phyloP scores from a whole-genome alignment of 1,140 invertebrate species.

The Xylocopa sonorina region DNA sequence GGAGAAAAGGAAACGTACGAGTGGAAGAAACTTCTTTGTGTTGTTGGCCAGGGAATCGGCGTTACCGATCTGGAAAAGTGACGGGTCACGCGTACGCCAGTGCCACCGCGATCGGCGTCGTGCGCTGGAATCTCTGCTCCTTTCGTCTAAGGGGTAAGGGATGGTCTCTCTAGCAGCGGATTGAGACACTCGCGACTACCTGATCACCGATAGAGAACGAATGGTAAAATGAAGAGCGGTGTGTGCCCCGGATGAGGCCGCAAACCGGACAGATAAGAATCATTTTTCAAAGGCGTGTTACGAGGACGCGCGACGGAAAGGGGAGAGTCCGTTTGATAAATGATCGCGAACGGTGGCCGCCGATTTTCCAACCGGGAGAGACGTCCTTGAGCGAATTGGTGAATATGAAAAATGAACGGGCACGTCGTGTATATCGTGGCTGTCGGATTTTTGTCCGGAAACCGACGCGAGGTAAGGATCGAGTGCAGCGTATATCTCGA shows the following conservation, averaged over 20 bases:
- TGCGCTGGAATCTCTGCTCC: slow-evolving; percentile 9
- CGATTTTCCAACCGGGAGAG: slow-evolving; percentile 55
- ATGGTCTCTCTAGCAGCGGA: slow-evolving; percentile 18
- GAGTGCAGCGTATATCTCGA: slow-evolving; percentile 25
- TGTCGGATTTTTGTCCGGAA: slow-evolving; percentile 41
- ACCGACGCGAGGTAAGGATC: slow-evolving; percentile 42
- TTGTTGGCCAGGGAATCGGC: slow-evolving; percentile 44
- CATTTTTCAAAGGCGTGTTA: slow-evolving; percentile 65
- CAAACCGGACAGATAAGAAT: slow-evolving; percentile 55
- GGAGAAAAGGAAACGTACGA: slow-evolving; percentile 46
- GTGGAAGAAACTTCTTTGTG: slow-evolving; percentile 26
- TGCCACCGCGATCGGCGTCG: background rate
- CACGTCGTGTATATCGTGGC: slow-evolving; percentile 7
- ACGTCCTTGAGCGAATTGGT: slow-evolving; percentile 47
- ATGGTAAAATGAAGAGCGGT: slow-evolving; percentile 64
- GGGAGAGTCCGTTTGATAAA: slow-evolving; percentile 53
- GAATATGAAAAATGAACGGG: slow-evolving; percentile 44
- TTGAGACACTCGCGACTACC: slow-evolving; percentile 65
- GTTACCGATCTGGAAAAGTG: slow-evolving; percentile 67
- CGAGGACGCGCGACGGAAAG: slow-evolving; percentile 26
- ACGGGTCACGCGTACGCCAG: slow-evolving; percentile 60
- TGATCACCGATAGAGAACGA: slow-evolving; percentile 63
- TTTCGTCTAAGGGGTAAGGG: background rate
- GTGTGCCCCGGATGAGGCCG: slow-evolving; percentile 11
- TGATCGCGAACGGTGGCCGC: slow-evolving; percentile 20